Conservation (phyloP, 2,113 vertebrate species). For the Mobula hypostoma region DNA sequence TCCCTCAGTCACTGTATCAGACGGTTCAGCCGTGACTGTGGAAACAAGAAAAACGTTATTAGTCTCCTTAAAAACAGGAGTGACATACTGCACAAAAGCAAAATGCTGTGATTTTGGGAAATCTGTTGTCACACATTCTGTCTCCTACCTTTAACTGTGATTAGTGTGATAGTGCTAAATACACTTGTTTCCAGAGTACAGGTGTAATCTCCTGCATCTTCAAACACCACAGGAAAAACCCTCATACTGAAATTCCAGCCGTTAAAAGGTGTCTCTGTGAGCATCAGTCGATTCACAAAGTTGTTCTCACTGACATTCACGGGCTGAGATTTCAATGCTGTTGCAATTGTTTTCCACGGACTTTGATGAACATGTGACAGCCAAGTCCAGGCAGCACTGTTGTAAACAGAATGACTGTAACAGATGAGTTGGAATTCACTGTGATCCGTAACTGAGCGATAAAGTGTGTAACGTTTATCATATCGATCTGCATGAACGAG, state of each 20-base stretch:
- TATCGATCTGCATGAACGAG: background rate
- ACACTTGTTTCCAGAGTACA: background rate
- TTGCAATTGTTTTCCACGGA: background rate
- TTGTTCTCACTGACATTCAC: background rate
- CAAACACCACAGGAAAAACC: background rate
- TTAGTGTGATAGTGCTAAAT: background rate
- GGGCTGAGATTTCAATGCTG: background rate
- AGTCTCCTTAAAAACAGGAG: background rate
- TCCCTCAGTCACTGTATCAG: background rate
- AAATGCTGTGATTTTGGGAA: too few species aligned
- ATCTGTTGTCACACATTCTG: background rate
- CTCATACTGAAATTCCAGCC: background rate
- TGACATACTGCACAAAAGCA: background rate
- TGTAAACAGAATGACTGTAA: background rate
- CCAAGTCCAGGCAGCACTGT: background rate
- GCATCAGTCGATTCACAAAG: constrained; percentile 11
- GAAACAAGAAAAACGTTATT: background rate
- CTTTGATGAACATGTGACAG: background rate
- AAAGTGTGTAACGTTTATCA: background rate
- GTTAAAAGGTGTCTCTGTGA: background rate
- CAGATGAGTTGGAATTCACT: background rate
- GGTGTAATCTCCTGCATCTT: background rate
- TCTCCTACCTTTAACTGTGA: background rate
- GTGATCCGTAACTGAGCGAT: background rate
- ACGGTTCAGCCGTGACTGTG: background rate